Base-by-base conservation (phyloP, 1,140 invertebrate species). In the Drosophila melanica region DNA sequence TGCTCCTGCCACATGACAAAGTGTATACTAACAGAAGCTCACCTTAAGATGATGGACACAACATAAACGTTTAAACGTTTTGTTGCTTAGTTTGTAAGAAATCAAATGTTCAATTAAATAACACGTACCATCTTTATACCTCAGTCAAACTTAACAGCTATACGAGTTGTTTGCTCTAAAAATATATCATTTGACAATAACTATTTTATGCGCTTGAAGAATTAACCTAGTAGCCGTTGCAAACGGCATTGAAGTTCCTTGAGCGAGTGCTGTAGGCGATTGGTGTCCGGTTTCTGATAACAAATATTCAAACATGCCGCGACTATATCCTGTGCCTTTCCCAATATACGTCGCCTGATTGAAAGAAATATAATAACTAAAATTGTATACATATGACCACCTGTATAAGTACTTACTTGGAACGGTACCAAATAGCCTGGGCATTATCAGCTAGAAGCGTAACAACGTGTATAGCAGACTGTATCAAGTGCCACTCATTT, bases 1-100 rank as follows among this genome's bases (percentile, higher is more conserved):
- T 98, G 97, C 90, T 66, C 92, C 12, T 97, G 97, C 92, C 92
- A 95, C 76, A 93, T 95, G 92, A 96, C 96, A 0, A 96, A 95
- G 90, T 97, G 96, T 91, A 95, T 96, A 78, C 92, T 97, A 12
- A 94, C 95, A 7, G 94, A 94, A 75, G 90, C 91, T 0, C 91
- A 92, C 51, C 54, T 92, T 0, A 81, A 79, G 39, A 81, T 71
- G 60, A 90, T 91, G 78, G 86, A 91, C 60, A 89, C 81, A 20
- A 66, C 70, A 18, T 74, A 63, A 63, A 35, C 35, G 10, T 12
- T 41, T 11, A 54, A 10, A 20, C 8, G 23, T 18, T 27, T 39
- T 59, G 44, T 58, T 37, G 11, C 74, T 64, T 48, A 79, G 47
- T 62, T 75, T 81, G 50, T 68, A 62, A 70, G 70, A 72, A 54